Conservation (phyloP, 2,113 vertebrate species). For the Oceanites oceanicus region DNA sequence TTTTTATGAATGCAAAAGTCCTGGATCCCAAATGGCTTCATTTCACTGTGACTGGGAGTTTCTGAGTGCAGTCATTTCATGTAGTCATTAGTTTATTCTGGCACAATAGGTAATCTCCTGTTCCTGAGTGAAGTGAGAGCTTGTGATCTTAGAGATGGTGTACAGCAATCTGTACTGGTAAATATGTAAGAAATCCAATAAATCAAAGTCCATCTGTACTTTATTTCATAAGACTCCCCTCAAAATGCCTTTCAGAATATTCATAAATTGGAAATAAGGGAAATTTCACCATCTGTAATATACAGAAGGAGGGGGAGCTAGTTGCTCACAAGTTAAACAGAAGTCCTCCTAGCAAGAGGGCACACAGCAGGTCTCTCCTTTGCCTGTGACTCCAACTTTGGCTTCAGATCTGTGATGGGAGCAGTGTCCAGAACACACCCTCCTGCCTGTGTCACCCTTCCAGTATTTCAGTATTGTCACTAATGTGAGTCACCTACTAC, state of each 20-base stretch:
- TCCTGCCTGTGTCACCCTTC: not conserved
- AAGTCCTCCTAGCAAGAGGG: not conserved
- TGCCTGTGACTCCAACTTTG: not conserved
- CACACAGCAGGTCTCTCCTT: not conserved
- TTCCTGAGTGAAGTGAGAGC: not conserved
- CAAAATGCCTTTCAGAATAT: not conserved
- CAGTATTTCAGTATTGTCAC: not conserved
- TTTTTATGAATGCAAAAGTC: not conserved
- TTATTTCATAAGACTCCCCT: not conserved
- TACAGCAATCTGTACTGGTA: not conserved
- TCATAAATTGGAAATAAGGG: slow-evolving; percentile 1
- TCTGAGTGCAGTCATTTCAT: slow-evolving; percentile 8
- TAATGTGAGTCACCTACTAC: not conserved
- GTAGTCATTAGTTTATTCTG: slow-evolving; percentile 37
- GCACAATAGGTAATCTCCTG: not conserved
- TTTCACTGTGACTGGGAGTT: not conserved
- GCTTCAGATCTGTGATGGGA: not conserved
- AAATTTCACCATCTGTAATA: not conserved
- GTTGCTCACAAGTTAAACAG: not conserved
- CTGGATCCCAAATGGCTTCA: not conserved
- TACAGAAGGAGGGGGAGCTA: not conserved
- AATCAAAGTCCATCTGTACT: not conserved
- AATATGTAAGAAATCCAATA: not conserved
- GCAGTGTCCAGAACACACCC: not conserved
- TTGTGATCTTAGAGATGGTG: not conserved